A percentile compares a stretch with the other conserved stretches of the same genome.
Evolutionary conservation across 1,140 invertebrate species (phyloP).

Genomic region (Dreissena polymorpha): DNA sequence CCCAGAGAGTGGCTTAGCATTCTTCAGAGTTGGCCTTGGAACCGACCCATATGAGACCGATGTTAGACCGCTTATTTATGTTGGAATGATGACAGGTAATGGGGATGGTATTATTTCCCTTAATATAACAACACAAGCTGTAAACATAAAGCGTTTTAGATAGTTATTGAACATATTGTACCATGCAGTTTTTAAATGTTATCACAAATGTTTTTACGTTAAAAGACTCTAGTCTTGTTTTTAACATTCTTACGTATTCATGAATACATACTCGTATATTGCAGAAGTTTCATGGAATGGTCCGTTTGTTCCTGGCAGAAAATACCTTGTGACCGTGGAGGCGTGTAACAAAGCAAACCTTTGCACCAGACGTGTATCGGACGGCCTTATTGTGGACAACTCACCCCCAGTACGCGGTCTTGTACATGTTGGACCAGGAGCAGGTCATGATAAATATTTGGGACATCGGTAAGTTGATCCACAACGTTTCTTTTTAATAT

Average conservation of each 20-base stretch:
- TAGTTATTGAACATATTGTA: too few relatives aligned
- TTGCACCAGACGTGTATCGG: not conserved
- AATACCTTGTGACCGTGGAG: conserved; percentile 20
- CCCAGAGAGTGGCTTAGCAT: not conserved
- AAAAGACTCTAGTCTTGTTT: too few relatives aligned
- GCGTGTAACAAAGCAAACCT: conserved; percentile 16
- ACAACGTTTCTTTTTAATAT: not conserved
- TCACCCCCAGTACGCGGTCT: not conserved
- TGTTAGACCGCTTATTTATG: not conserved
- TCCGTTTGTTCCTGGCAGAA: not conserved
- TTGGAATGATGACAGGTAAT: conserved; percentile 1
- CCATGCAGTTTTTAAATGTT: too few relatives aligned
- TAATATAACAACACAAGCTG: too few relatives aligned
- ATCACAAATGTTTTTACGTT: too few relatives aligned
- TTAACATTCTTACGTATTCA: too few relatives aligned
- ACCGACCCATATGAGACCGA: not conserved
- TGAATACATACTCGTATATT: too few relatives aligned
- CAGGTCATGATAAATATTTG: conserved; percentile 40
- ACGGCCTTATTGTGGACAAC: conserved; percentile 19
- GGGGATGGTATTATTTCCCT: too few relatives aligned
- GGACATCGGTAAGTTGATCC: conserved; percentile 36
- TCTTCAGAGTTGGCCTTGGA: conserved; percentile 12
- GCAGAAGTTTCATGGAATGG: not conserved
- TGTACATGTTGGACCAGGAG: conserved; percentile 35
- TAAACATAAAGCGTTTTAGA: too few relatives aligned